These are phyloP conservation scores for Cardinalis cardinalis DNA, from an alignment of 2,113 vertebrate species.

Conservation along the genomic window DNA sequence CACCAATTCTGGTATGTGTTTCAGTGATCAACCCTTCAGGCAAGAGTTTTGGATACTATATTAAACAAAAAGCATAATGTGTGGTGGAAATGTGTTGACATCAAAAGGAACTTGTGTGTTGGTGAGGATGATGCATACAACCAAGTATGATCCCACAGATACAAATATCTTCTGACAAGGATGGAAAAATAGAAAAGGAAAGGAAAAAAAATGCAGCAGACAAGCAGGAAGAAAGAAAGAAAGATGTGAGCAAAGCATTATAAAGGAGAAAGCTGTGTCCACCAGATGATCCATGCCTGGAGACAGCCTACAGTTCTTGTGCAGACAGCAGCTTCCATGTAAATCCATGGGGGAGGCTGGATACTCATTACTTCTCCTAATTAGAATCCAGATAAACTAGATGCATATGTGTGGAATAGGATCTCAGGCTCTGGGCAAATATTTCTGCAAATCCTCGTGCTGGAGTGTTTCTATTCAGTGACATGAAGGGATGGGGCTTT, in stretches of 20 bases:
- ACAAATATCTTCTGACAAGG: neutral
- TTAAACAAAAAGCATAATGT: neutral
- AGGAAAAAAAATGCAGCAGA: neutral
- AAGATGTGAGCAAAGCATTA: neutral
- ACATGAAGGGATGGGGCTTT: neutral
- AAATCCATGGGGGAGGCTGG: neutral
- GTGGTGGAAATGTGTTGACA: neutral
- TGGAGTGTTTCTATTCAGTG: fast-evolving
- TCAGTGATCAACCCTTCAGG: neutral
- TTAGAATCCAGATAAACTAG: neutral
- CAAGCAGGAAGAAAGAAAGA: neutral
- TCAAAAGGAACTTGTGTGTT: neutral
- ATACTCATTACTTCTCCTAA: neutral
- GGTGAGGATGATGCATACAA: neutral
- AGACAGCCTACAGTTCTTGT: neutral
- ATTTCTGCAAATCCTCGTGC: neutral
- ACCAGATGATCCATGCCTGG: neutral
- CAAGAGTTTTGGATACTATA: neutral
- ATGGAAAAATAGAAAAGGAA: neutral
- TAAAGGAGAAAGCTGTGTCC: neutral
- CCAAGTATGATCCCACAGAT: neutral
- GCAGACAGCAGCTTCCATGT: neutral
- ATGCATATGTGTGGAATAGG: neutral
- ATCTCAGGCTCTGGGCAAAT: neutral
- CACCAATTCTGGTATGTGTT: neutral